Evolutionary conservation across 2,113 vertebrate species (phyloP).

Genomic region (Brachyhypopomus occidentalis): DNA sequence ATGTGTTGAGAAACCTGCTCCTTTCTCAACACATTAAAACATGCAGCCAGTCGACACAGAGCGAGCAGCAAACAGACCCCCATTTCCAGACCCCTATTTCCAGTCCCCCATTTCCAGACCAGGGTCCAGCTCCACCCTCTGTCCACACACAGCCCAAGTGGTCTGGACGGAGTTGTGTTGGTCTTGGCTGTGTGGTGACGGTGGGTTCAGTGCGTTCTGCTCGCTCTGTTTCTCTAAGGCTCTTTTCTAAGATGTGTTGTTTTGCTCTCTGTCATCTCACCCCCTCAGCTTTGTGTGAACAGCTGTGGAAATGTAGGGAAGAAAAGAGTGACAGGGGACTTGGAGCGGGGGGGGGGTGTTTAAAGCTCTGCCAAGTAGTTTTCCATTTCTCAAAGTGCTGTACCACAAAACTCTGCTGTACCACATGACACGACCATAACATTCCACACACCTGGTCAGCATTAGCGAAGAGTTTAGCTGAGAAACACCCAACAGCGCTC

Average conservation of each 20-base stretch:
- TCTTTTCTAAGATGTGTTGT: constrained; percentile 49
- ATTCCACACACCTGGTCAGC: constrained; percentile 32
- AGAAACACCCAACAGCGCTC: constrained; percentile 16
- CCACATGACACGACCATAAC: background rate
- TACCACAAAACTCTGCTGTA: constrained; percentile 35
- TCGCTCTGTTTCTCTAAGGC: constrained; percentile 54
- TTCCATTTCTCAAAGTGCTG: constrained; percentile 62
- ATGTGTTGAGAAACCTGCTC: constrained; percentile 44
- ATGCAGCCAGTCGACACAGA: background rate
- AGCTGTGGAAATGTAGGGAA: constrained; percentile 61
- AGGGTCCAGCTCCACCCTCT: background rate
- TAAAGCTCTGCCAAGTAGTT: constrained; percentile 56
- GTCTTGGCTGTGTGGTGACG: constrained; percentile 61
- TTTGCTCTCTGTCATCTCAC: constrained; percentile 61
- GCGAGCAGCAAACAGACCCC: constrained; percentile 32
- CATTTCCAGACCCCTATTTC: background rate
- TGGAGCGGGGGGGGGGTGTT: constrained; percentile 46
- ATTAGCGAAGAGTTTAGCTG: constrained; percentile 29
- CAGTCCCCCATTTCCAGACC: background rate
- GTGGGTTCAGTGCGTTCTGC: constrained; percentile 49
- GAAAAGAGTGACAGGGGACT: background rate
- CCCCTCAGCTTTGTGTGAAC: constrained; percentile 67
- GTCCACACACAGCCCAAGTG: constrained; percentile 11
- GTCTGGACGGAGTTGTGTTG: constrained; percentile 61
- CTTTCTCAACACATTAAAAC: constrained; percentile 43